Percentiles rank a stretch among this genome's conserved stretches.
Evolutionary conservation across 2,797 vertebrate species (phyloP).

Genomic region (Gobionotothen gibberifrons): DNA sequence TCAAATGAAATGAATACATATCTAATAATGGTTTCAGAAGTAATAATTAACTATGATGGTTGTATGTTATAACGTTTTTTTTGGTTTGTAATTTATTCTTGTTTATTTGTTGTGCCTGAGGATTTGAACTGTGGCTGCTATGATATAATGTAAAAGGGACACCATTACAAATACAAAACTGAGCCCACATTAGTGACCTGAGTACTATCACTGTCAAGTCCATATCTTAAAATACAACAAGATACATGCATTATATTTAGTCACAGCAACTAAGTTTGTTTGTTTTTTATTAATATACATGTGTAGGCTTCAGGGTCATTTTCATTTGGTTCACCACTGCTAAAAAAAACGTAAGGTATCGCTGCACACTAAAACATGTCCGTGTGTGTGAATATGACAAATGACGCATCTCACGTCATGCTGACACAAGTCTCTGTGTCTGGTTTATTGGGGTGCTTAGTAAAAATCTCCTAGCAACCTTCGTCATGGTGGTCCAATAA

Average conservation of each 20-base stretch:
- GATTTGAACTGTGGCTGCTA: background rate
- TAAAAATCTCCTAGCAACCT: slow-evolving; percentile 44
- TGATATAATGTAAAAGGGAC: background rate
- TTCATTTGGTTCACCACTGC: background rate
- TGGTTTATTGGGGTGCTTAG: slow-evolving; percentile 8
- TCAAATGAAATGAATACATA: no score
- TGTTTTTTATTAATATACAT: background rate
- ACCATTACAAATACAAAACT: background rate
- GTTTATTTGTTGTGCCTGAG: background rate
- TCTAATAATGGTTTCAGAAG: no score
- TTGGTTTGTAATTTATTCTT: background rate
- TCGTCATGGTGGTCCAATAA: slow-evolving; percentile 7
- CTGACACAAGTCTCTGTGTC: slow-evolving; percentile 38
- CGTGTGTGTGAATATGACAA: slow-evolving; percentile 42
- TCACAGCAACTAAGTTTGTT: background rate
- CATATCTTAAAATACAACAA: background rate
- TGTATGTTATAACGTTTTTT: background rate
- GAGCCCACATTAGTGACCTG: background rate
- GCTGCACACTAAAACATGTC: slow-evolving; percentile 8
- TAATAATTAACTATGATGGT: no score
- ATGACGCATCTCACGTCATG: slow-evolving; percentile 36
- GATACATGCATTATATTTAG: background rate
- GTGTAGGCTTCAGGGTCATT: background rate
- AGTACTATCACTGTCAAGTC: background rate
- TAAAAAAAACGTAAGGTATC: background rate